phyloP scores from a whole-genome alignment of 2,888 invertebrate genomes.

The Anoncus sp. region DNA sequence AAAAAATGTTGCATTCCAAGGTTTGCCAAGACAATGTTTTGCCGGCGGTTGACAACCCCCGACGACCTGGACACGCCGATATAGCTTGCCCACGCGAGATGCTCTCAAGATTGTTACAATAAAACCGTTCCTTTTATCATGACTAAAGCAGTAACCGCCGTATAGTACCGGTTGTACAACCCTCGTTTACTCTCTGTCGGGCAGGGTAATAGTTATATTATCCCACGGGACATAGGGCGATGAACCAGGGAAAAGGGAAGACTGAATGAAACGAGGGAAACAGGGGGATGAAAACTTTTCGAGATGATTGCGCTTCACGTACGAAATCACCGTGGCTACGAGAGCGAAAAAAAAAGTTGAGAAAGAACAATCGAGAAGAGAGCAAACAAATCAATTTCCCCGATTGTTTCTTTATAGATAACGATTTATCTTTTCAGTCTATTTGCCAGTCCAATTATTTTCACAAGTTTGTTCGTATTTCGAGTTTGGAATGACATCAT shows the following conservation, averaged over 20 bases:
- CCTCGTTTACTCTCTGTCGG: slow-evolving; percentile 19
- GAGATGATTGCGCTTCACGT: slow-evolving; percentile 14
- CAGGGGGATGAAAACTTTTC: neutral
- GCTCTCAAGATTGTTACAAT: slow-evolving; percentile 54
- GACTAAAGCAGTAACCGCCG: slow-evolving; percentile 25
- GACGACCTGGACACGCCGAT: slow-evolving; percentile 36
- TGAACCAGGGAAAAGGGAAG: slow-evolving; percentile 10
- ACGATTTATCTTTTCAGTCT: too few species aligned
- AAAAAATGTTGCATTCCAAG: too few species aligned
- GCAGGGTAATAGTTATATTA: slow-evolving; percentile 22
- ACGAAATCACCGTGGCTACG: slow-evolving; percentile 26
- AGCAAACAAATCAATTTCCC: neutral
- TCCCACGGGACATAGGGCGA: slow-evolving; percentile 7
- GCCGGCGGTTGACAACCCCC: slow-evolving; percentile 42
- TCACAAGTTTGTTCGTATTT: too few species aligned
- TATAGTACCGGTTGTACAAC: slow-evolving; percentile 26
- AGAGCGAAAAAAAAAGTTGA: slow-evolving; percentile 11
- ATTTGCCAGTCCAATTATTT: too few species aligned
- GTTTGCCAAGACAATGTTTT: neutral
- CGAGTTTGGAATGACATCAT: too few species aligned
- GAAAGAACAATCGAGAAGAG: neutral
- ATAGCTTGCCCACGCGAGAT: slow-evolving; percentile 35
- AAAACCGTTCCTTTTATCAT: slow-evolving; percentile 56
- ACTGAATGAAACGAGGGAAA: slow-evolving; percentile 46
- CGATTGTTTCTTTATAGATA: neutral